Base-by-base conservation (phyloP, 2,888 invertebrate genomes). In the Syrphus vitripennis region DNA sequence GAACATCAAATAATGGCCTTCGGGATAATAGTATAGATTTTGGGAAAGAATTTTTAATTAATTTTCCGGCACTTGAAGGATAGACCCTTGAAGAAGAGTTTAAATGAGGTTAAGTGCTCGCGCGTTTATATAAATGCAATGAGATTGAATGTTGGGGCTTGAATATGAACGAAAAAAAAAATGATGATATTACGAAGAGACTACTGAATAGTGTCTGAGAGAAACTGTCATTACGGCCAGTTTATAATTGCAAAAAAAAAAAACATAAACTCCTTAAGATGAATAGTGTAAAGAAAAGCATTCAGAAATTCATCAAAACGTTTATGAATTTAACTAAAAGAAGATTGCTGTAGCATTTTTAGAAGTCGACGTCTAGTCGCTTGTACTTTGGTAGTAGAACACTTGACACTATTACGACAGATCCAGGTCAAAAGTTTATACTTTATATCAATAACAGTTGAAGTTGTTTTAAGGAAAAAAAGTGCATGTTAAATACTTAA, bases 31-130 rank as follows among this genome's bases (percentile, higher is more conserved):
- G 31, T 65, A 65, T 48, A 21, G 45, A 48, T 65, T 65, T 48
- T 12, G 12, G 45, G 21, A 48, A 65, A 21, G 65, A 65, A 65
- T 65, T 65, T 65, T 65, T 65, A 65, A 65, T 65, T 65, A 48
- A 65, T 45, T 48, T 65, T 48, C 65, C 65, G 45, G 45, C 16
- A 4, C 34, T 48, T 65, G 29, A 21, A 48, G 48, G 48, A n/a
- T n/a, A 12, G 65, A n/a, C 48, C 16, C 48, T 65, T 65, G 42
- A 63, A 42, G 42, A 63, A 42, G 24, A 26, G 26, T 48, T 31
- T 19, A 40, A 63, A 40, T 10, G 16, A 42, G 26, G 40, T 63
- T 42, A 42, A 63, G 63, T 42, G 63, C 21, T 34, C 4, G 21
- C 4, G 21, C 59, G 50, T 50, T 26, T n/a, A 24, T 26, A 26